Evolutionary conservation across 2,888 invertebrate species (phyloP).

Genomic region (Achlya flavicornis): DNA sequence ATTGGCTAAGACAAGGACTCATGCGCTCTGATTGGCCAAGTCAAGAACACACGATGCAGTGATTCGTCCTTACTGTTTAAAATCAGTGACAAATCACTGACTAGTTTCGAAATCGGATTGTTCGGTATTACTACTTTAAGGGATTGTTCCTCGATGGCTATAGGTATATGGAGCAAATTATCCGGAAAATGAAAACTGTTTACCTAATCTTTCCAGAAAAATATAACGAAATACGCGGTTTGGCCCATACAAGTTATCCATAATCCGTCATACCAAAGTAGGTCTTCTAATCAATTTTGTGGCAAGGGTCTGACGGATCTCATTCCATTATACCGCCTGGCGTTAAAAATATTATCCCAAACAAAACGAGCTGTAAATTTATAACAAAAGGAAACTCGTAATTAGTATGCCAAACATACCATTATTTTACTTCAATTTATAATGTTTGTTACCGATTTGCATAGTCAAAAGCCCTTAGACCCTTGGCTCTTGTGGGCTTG

Average conservation of each 20-base stretch:
- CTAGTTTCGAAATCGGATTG: no score
- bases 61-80: no score
- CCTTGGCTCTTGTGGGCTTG: conserved; percentile 16
- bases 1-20: no score
- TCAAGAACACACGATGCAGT: no score
- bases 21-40: no score
- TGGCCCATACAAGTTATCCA: not conserved
- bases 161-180: no score
- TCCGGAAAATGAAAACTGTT: no score
- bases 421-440: conserved; percentile 17
- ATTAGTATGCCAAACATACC: conserved; percentile 12
- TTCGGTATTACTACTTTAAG: no score
- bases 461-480: conserved; percentile 19
- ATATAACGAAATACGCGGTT: no score
- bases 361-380: not conserved
- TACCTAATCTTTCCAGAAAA: no score
- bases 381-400: not conserved
- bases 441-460: conserved; percentile 27
- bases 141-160: no score
- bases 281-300: not conserved
- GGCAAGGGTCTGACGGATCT: not conserved
- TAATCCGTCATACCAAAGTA: not conserved
- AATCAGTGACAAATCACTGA: no score
- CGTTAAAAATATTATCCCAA: not conserved
- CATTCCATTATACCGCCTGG: not conserved